Evolutionary conservation across 2,888 invertebrate genomes (phyloP), one percentile per base, ranked within the genome.

Genomic region (Tenthredo mesomela): DNA sequence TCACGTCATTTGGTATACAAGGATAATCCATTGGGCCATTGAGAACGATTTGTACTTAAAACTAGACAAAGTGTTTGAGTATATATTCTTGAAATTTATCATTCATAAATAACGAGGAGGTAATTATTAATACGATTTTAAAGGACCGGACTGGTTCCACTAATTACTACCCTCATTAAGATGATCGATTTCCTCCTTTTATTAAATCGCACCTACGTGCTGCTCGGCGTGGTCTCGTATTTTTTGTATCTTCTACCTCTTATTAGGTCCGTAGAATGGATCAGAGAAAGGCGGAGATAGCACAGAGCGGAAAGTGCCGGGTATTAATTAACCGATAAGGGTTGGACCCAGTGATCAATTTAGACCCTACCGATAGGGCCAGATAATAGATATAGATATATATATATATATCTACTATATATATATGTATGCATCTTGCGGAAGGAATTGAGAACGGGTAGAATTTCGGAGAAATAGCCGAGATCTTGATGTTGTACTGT

Each of bases 291-390:
- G 40, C 61, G 58, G 40, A 50, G 61, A 80, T 37, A 33, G 80
- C 61, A 80, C 80, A 40, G 80, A 61, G 61, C 58, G 40, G 61
- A 80, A 80, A 61, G 58, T 80, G 61, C 40, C 40, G 61, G 80
- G 61, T 80, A 80, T 80, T 80, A 80, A 80, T 80, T 80, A 80
- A 80, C 40, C 80, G 80, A 61, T 80, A 80, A 80, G 80, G 80
- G 80, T 80, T 80, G 40, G 61, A 61, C 61, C 61, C 80, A 40
- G 80, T 80, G 80, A 80, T 80, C 80, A 80, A 80, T 80, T 80
- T 40, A 80, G 80, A 80, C 80, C 80, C 80, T 40, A 80, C 58
- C 80, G 80, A 58, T 80, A 58, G 61, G 58, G 18, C 40, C 61
- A 80, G 58, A 61, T 80, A 80, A 80, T 80, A 61, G 61, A 61